Percentiles rank a stretch among this genome's conserved stretches.
These are phyloP conservation scores for Drosophila incognita DNA, from an alignment of 2,888 invertebrate genomes.

Conservation along the genomic window DNA sequence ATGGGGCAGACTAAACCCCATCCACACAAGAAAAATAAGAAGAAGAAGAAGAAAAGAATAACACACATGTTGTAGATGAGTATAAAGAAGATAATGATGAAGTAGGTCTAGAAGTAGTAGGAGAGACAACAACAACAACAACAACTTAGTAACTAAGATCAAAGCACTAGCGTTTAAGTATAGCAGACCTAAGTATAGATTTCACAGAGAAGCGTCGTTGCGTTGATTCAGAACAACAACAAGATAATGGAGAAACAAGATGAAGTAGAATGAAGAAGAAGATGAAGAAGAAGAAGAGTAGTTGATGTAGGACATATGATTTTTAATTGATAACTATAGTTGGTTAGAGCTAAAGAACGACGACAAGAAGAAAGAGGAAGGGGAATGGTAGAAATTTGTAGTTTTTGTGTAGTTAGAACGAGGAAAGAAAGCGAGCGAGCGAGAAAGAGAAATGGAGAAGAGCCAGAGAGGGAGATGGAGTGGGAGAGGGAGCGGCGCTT, in stretches of 20 bases:
- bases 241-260: background rate
- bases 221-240: conserved; percentile 32
- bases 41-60: conserved; percentile 5
- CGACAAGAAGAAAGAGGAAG: background rate
- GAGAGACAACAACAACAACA: conserved; percentile 40
- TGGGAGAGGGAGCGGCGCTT: conserved; percentile 1
- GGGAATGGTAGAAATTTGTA: conserved; percentile 50
- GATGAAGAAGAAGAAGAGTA: conserved; percentile 6
- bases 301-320: conserved; percentile 59
- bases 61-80: conserved; percentile 42
- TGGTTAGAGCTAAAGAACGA: conserved; percentile 38
- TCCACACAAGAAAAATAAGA: background rate
- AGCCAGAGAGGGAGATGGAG: background rate
- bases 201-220: conserved; percentile 37
- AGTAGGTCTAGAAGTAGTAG: conserved; percentile 44
- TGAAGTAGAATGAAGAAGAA: conserved; percentile 18
- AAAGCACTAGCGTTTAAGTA: conserved; percentile 70
- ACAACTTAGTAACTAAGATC: conserved; percentile 66
- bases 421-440: conserved; percentile 6
- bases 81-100: conserved; percentile 17
- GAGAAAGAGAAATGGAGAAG: conserved; percentile 10
- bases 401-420: conserved; percentile 70
- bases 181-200: conserved; percentile 64
- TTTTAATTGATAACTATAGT: conserved; percentile 60
- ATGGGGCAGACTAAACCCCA: conserved; percentile 23